Base-by-base conservation (phyloP, 2,113 vertebrate species). In the Myiagra hebetior region DNA sequence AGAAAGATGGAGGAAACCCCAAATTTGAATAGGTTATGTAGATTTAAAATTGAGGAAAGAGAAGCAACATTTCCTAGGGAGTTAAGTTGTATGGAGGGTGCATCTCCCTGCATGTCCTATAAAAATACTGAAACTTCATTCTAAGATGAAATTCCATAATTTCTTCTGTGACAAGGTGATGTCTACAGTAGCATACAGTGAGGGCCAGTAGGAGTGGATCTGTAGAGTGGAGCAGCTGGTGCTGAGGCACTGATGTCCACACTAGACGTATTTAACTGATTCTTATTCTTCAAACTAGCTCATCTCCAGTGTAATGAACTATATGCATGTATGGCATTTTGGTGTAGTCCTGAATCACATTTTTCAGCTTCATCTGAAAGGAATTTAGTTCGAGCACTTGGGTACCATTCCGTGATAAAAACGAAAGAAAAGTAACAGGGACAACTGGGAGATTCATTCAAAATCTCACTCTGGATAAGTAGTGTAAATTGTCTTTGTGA, bases 31-130 rank as follows among this genome's bases (percentile, higher is more conserved):
- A 4, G 0, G 1, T 73, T 31, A 14, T 35, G 76, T 77, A 60
- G 13, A n/a, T n/a, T 44, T 8, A 53, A 67, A 63, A 13, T 13
- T 47, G 22, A 59, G 17, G 16, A 55, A 59, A 50, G 15, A 57
- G 12, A 7, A 94, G 3, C 4, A 69, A 39, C 2, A 62, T 53
- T 80, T 84, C 15, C 11, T 49, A 84, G 9, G 5, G 14, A 68
- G 2, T 8, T 49, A 27, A 23, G 35, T 50, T 55, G 8, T 16
- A 50, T 15, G 0, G 3, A 74, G 2, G 4, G 3, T 39, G 7
- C 7, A 52, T 46, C 11, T 65, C 42, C 10, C 10, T 14, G 46
- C 3, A 23, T 22, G 7, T 56, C 7, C 5, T 22, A 21, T 23
- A 44, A 87, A 93, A 72, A 33, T 14, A 64, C 11, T 49, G 15